These are phyloP conservation scores for Pseudois nayaur DNA, from an alignment of 2,113 vertebrate species.

Conservation along the genomic window DNA sequence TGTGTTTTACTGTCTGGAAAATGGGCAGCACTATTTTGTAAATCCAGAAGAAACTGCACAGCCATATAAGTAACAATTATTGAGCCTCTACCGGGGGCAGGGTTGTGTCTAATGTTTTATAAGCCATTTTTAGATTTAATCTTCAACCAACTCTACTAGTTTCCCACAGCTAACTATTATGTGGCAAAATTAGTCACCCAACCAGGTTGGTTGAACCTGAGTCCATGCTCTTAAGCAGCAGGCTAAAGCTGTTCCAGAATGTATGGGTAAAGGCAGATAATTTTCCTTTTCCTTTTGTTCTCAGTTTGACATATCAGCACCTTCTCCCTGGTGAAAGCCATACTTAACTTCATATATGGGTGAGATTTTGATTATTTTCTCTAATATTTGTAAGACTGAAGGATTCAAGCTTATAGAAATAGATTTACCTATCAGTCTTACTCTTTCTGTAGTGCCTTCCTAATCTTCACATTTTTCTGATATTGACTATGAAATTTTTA, in stretches of 20 bases:
- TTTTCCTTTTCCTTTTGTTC: background rate
- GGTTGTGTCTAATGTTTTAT: background rate
- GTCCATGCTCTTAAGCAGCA: background rate
- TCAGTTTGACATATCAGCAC: background rate
- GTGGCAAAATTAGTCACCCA: background rate
- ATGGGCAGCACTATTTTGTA: background rate
- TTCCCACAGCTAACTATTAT: background rate
- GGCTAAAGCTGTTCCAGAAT: background rate
- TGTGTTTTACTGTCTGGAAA: background rate
- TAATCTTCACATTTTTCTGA: background rate
- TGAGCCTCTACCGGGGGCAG: rapidly evolving
- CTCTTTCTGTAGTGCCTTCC: background rate
- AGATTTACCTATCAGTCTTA: background rate
- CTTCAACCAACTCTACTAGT: background rate
- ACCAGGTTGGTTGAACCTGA: background rate
- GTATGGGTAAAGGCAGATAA: background rate
- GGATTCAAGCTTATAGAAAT: background rate
- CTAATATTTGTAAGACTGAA: background rate
- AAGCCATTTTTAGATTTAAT: background rate
- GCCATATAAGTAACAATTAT: background rate
- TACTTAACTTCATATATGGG: background rate
- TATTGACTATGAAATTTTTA: background rate
- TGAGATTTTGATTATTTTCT: background rate
- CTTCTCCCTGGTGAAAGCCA: background rate
- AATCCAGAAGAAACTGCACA: background rate